phyloP scores from a whole-genome alignment of 2,888 invertebrate species.

The Willowsia nigromaculata region DNA sequence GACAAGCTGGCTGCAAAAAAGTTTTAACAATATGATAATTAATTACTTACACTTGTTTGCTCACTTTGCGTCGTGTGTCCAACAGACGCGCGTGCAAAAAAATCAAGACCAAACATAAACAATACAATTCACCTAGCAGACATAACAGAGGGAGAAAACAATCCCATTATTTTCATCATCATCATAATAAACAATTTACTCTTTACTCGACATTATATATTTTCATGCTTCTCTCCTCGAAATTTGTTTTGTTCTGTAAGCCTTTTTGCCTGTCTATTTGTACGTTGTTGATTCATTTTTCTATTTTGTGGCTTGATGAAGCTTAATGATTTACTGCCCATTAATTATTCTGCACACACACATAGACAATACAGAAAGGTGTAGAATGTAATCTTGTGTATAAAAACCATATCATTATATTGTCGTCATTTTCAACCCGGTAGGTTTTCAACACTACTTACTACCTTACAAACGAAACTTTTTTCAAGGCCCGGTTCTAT shows the following conservation, averaged over 20 bases:
- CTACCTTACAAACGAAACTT: no score
- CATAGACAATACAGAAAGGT: not conserved
- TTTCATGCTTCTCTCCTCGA: not conserved
- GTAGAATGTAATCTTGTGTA: not conserved
- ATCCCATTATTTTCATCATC: slow-evolving; percentile 35
- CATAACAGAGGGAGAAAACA: not conserved
- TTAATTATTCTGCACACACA: slow-evolving; percentile 56
- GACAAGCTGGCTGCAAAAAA: not conserved
- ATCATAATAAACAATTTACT: slow-evolving; percentile 46
- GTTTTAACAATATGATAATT: slow-evolving; percentile 75
- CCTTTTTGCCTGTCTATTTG: not conserved
- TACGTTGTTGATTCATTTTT: slow-evolving; percentile 24
- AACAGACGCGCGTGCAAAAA: no score
- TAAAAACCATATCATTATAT: not conserved
- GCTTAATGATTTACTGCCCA: slow-evolving; percentile 70
- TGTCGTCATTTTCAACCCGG: slow-evolving; percentile 11
- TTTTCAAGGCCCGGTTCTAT: not conserved
- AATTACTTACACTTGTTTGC: slow-evolving; percentile 69
- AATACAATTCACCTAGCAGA: not conserved
- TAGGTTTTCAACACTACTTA: slow-evolving; percentile 51
- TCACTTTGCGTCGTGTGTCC: not conserved
- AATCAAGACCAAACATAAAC: not conserved
- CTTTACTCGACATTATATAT: slow-evolving; percentile 16
- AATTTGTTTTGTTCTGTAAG: not conserved
- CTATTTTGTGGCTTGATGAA: slow-evolving; percentile 48